These are phyloP conservation scores for Agrotis exclamationis DNA, from an alignment of 2,888 invertebrate species.

Conservation along the genomic window DNA sequence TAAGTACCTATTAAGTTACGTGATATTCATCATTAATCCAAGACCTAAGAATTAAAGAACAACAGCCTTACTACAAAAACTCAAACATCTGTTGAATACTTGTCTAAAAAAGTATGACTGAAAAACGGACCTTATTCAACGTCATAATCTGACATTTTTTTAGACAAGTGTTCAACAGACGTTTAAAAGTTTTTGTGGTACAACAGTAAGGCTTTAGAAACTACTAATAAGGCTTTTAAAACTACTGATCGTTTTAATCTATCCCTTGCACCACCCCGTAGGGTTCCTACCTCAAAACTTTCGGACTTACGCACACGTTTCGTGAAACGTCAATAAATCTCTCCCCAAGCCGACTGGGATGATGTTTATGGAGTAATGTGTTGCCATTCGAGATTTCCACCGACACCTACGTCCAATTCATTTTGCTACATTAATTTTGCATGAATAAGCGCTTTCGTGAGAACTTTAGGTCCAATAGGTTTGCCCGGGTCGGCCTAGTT, in stretches of 20 bases:
- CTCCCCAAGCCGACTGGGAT: constrained; percentile 68
- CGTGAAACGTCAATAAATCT: constrained; percentile 78
- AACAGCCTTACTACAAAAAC: too few species aligned
- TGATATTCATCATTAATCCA: too few species aligned
- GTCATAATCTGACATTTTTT: too few species aligned
- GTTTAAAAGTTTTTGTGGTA: too few species aligned
- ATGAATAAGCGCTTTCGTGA: constrained; percentile 58
- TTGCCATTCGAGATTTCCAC: constrained; percentile 68
- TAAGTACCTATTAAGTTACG: too few species aligned
- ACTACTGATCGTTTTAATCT: not conserved
- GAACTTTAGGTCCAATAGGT: constrained; percentile 39
- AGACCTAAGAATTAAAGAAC: too few species aligned
- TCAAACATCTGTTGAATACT: too few species aligned
- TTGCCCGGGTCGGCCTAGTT: constrained; percentile 33
- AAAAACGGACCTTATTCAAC: too few species aligned
- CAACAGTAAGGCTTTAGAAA: too few species aligned
- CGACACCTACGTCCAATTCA: constrained; percentile 59
- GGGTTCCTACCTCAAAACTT: constrained; percentile 75
- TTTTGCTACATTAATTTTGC: constrained; percentile 65
- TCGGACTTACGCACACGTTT: constrained; percentile 73
- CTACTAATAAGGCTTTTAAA: too few species aligned
- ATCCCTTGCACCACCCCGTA: constrained; percentile 48
- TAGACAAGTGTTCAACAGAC: too few species aligned
- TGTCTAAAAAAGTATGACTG: too few species aligned
- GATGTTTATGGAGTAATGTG: constrained; percentile 78